phyloP scores from a whole-genome alignment of 2,888 invertebrate genomes.

The Apamea sordens region DNA sequence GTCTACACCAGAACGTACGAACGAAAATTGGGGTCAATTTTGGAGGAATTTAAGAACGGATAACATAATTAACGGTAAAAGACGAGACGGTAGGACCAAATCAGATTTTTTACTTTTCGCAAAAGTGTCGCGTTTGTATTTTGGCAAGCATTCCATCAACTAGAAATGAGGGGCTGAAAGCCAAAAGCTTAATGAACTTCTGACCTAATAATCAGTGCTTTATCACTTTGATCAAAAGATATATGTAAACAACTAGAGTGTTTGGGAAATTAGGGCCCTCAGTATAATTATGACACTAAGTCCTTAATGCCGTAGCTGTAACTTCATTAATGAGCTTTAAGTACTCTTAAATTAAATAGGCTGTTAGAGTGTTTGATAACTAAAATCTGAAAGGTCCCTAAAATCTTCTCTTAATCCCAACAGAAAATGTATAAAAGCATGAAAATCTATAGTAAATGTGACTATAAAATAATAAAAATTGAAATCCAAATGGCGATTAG shows the following conservation, averaged over 20 bases:
- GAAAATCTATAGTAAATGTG: neutral
- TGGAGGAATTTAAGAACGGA: slow-evolving; percentile 51
- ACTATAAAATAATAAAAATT: neutral
- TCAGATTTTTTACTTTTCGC: slow-evolving; percentile 42
- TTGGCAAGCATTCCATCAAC: slow-evolving; percentile 19
- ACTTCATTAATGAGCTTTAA: slow-evolving; percentile 41
- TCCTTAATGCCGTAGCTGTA: slow-evolving; percentile 32
- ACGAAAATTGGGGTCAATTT: slow-evolving; percentile 56
- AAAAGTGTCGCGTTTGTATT: slow-evolving; percentile 37
- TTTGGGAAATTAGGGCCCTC: slow-evolving; percentile 27
- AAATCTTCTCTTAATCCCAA: neutral
- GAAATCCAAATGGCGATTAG: neutral
- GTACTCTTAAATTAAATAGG: slow-evolving; percentile 27
- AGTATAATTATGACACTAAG: slow-evolving; percentile 48
- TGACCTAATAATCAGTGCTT: slow-evolving; percentile 10
- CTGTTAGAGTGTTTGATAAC: slow-evolving; percentile 21
- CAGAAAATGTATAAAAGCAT: neutral
- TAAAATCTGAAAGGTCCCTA: neutral
- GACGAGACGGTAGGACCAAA: slow-evolving; percentile 44
- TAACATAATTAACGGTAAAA: slow-evolving; percentile 60
- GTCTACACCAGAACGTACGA: slow-evolving; percentile 2
- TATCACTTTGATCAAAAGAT: slow-evolving; percentile 43
- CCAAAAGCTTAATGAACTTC: slow-evolving; percentile 15
- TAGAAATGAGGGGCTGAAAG: slow-evolving; percentile 25
- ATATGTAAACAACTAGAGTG: slow-evolving; percentile 23